Percentiles rank a stretch among this genome's conserved stretches.
These are phyloP conservation scores for Listrodromus nycthemerus DNA, from an alignment of 2,888 invertebrate species.

Conservation along the genomic window DNA sequence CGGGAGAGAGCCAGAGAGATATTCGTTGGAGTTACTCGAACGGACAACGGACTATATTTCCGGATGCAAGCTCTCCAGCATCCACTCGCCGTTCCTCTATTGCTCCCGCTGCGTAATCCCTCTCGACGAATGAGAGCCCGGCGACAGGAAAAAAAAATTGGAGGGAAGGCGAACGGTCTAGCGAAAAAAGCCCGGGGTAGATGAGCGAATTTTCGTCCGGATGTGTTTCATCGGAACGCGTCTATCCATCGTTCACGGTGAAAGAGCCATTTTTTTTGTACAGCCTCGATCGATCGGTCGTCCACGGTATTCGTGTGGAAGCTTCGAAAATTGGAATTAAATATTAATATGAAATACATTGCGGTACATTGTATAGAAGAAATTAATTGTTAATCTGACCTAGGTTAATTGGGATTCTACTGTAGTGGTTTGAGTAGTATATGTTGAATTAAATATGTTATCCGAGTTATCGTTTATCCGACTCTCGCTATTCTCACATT, in stretches of 20 bases:
- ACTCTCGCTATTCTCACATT: too few relatives aligned
- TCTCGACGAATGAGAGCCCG: slow-evolving; percentile 35
- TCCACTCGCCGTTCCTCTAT: slow-evolving; percentile 1
- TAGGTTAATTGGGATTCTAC: too few relatives aligned
- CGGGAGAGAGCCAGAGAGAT: slow-evolving; percentile 4
- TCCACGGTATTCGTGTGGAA: background rate
- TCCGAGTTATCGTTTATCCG: too few relatives aligned
- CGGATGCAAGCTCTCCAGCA: slow-evolving; percentile 1
- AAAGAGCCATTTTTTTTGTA: background rate
- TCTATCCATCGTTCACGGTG: background rate
- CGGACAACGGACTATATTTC: slow-evolving; percentile 31
- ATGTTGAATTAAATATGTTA: too few relatives aligned
- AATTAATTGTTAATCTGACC: too few relatives aligned
- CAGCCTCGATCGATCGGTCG: background rate
- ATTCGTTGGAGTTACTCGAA: slow-evolving; percentile 18
- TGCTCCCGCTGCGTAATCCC: slow-evolving; percentile 29
- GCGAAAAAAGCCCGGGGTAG: background rate
- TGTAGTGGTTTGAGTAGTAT: too few relatives aligned
- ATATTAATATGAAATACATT: background rate
- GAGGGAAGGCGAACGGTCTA: slow-evolving; percentile 2
- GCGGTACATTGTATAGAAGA: background rate
- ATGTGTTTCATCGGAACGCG: slow-evolving; percentile 7
- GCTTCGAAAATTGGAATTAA: background rate
- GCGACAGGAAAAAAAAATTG: slow-evolving; percentile 14
- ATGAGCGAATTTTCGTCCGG: background rate